Evolutionary conservation across 2,113 vertebrate genomes (phyloP).

Genomic region (Macquaria australasica): DNA sequence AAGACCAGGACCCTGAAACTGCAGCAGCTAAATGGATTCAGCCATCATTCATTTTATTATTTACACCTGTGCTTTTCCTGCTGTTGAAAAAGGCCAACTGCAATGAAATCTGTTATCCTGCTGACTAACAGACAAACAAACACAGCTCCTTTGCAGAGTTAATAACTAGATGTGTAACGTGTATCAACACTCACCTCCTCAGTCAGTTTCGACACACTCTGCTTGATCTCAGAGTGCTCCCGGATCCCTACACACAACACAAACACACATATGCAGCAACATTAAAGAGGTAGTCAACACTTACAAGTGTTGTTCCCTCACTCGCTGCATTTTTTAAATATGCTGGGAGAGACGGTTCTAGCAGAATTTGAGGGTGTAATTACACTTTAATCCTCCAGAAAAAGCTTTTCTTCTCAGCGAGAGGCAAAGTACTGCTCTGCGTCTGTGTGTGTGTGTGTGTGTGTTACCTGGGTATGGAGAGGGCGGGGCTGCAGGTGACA

Average conservation of each 20-base stretch:
- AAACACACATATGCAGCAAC: slow-evolving; percentile 21
- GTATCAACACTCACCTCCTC: slow-evolving; percentile 82
- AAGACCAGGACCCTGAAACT: neutral
- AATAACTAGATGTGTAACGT: neutral
- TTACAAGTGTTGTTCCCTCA: too few relatives aligned
- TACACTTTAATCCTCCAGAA: too few relatives aligned
- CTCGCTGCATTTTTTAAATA: too few relatives aligned
- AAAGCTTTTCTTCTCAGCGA: too few relatives aligned
- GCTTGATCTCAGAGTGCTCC: slow-evolving; percentile 85
- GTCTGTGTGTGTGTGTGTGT: neutral
- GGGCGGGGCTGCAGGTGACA: slow-evolving; percentile 66
- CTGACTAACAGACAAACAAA: too few relatives aligned
- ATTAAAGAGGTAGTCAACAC: neutral
- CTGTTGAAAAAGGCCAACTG: neutral
- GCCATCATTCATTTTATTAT: neutral
- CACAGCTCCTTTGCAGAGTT: neutral
- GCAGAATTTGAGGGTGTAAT: too few relatives aligned
- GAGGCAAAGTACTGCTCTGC: too few relatives aligned
- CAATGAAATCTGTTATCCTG: too few relatives aligned
- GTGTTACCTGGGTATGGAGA: slow-evolving; percentile 76
- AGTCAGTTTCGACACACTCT: slow-evolving; percentile 85
- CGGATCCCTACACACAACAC: slow-evolving; percentile 73
- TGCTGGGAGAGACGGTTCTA: too few relatives aligned
- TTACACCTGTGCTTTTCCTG: neutral
- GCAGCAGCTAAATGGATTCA: too few relatives aligned